A percentile compares a stretch with the other conserved stretches of the same genome.
Evolutionary conservation across 92 coral and sea anemone genomes (phyloP).

Genomic region (Zoanthus solanderi): DNA sequence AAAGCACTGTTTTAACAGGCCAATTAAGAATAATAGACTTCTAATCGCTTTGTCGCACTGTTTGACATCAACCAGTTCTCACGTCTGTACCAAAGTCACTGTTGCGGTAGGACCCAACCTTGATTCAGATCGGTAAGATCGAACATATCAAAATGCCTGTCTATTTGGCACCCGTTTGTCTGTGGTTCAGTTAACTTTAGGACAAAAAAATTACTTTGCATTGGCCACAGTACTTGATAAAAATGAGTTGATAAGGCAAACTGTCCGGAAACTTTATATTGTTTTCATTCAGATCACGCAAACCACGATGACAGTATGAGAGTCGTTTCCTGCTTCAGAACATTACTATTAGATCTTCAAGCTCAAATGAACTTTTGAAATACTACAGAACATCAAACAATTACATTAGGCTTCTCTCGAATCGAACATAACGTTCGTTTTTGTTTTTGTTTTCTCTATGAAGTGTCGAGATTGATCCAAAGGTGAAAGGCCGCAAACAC

Average conservation of each 20-base stretch:
- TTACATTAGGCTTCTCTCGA: not conserved
- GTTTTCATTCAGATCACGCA: conserved; percentile 65
- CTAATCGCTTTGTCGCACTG: conserved; percentile 52
- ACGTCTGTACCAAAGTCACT: conserved; percentile 12
- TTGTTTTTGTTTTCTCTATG: conserved; percentile 5
- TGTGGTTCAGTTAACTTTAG: conserved; percentile 33
- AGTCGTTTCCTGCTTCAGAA: not conserved
- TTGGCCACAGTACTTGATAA: conserved; percentile 59
- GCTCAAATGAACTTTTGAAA: not conserved
- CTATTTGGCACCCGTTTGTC: conserved; percentile 45
- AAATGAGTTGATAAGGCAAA: conserved; percentile 58
- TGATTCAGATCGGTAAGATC: not conserved
- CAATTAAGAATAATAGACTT: conserved; percentile 38
- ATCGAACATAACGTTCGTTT: not conserved
- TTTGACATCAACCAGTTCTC: conserved; percentile 38
- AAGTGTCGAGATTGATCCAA: conserved; percentile 19
- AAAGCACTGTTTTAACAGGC: conserved; percentile 55
- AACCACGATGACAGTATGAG: conserved; percentile 8
- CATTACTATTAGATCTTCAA: not conserved
- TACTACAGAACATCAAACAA: not conserved
- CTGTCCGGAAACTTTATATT: conserved; percentile 58
- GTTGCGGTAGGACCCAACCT: not conserved
- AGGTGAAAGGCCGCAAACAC: conserved; percentile 38
- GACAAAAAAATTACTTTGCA: conserved; percentile 13
- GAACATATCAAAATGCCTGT: conserved; percentile 23